A percentile compares a stretch with the other conserved stretches of the same genome.
Evolutionary conservation across 2,888 invertebrate species (phyloP).

Genomic region (Hartigia nigra): DNA sequence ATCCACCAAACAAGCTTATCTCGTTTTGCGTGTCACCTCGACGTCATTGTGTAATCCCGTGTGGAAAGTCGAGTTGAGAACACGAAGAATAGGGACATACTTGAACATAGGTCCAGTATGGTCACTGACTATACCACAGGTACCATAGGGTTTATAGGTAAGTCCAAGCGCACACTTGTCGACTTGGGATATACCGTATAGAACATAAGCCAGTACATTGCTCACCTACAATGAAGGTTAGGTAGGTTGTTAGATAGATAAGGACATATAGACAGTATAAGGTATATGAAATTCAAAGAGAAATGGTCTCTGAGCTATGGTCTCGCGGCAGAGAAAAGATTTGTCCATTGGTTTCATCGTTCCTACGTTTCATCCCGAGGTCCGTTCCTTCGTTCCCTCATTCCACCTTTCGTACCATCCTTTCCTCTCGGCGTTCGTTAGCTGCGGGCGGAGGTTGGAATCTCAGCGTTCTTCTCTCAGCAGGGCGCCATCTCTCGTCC

Average conservation of each 20-base stretch:
- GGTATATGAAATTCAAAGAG: conserved; percentile 10
- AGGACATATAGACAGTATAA: neutral
- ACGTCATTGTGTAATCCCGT: conserved; percentile 40
- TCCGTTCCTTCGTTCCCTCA: neutral
- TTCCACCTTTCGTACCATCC: neutral
- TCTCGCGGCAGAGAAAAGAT: conserved; percentile 10
- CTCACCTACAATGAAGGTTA: neutral
- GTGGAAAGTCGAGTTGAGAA: conserved; percentile 4
- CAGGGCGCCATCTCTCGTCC: conserved; percentile 51
- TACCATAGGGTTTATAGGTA: neutral
- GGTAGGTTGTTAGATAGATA: neutral
- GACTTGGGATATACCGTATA: neutral
- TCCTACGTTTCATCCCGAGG: neutral
- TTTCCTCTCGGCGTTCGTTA: conserved; percentile 47
- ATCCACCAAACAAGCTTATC: conserved; percentile 45
- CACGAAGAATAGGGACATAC: conserved; percentile 4
- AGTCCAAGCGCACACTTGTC: neutral
- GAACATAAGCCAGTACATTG: neutral
- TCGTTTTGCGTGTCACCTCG: conserved; percentile 47
- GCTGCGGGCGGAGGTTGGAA: conserved; percentile 59
- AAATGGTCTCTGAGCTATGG: conserved; percentile 15
- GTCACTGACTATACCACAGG: neutral
- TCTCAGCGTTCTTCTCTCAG: conserved; percentile 57
- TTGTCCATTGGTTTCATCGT: conserved; percentile 1
- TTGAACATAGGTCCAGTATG: conserved; percentile 1